phyloP scores from a whole-genome alignment of 2,113 vertebrate genomes.

The Eretmodus cyanostictus region DNA sequence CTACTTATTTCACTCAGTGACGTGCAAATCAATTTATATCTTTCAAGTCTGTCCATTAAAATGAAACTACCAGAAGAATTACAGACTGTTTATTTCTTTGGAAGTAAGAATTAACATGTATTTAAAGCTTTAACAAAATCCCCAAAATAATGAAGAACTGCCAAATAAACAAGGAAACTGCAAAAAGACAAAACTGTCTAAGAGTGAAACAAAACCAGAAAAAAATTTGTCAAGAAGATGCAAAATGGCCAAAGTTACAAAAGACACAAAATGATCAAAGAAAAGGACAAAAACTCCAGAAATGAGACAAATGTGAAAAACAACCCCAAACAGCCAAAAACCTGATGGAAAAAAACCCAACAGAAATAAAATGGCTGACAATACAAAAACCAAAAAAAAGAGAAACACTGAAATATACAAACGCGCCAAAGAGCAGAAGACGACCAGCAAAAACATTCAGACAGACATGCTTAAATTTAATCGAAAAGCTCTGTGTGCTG shows the following conservation, averaged over 20 bases:
- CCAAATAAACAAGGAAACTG: neutral
- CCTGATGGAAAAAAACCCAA: neutral
- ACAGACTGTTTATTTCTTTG: neutral
- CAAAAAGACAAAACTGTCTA: neutral
- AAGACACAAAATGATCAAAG: neutral
- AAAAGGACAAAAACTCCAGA: neutral
- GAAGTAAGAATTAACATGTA: neutral
- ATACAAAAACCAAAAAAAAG: neutral
- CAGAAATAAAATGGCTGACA: neutral
- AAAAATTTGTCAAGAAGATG: neutral
- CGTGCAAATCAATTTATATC: neutral
- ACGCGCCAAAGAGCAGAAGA: neutral
- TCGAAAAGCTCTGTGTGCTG: neutral
- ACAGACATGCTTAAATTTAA: neutral
- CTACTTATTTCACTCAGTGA: neutral
- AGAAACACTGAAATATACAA: neutral
- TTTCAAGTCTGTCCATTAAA: neutral
- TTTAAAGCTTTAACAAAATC: neutral
- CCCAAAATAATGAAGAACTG: neutral
- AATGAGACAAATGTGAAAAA: neutral
- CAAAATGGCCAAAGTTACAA: neutral
- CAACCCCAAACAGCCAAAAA: neutral
- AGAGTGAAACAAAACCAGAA: neutral
- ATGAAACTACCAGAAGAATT: neutral
- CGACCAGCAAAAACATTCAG: neutral